These are phyloP conservation scores for Cichladusa arquata DNA, from an alignment of 2,113 vertebrate species.

Conservation along the genomic window DNA sequence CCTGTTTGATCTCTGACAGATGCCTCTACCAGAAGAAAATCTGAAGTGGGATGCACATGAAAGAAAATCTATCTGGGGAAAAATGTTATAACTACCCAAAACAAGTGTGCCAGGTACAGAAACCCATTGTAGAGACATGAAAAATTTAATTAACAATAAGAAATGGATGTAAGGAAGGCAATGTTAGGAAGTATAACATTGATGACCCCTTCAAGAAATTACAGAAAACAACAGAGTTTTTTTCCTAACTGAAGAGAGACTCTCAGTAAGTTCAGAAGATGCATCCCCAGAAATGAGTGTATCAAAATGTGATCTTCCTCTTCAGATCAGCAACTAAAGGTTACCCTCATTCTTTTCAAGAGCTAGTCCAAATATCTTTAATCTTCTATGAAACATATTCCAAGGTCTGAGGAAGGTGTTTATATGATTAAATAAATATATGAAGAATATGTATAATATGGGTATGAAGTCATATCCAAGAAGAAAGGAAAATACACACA, in stretches of 20 bases:
- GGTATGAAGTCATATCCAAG: neutral
- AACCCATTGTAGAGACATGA: neutral
- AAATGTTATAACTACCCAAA: neutral
- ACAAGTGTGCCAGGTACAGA: neutral
- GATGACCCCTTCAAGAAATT: neutral
- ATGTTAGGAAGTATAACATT: neutral
- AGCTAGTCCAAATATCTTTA: neutral
- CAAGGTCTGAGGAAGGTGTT: neutral
- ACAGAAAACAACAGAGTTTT: neutral
- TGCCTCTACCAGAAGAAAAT: conserved; percentile 4
- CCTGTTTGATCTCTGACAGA: conserved; percentile 46
- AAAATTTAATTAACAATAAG: neutral
- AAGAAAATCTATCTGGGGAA: conserved; percentile 4
- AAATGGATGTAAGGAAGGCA: neutral
- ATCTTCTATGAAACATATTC: neutral
- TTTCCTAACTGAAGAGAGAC: neutral
- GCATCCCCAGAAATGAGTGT: neutral
- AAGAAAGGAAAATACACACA: neutral
- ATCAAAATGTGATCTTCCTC: neutral
- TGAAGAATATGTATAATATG: neutral
- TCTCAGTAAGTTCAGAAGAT: neutral
- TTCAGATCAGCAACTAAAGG: neutral
- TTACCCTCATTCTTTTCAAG: conserved; percentile 12
- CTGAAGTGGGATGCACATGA: neutral
- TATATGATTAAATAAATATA: neutral